Conservation (phyloP, 2,113 vertebrate species). For the Grus americana region DNA sequence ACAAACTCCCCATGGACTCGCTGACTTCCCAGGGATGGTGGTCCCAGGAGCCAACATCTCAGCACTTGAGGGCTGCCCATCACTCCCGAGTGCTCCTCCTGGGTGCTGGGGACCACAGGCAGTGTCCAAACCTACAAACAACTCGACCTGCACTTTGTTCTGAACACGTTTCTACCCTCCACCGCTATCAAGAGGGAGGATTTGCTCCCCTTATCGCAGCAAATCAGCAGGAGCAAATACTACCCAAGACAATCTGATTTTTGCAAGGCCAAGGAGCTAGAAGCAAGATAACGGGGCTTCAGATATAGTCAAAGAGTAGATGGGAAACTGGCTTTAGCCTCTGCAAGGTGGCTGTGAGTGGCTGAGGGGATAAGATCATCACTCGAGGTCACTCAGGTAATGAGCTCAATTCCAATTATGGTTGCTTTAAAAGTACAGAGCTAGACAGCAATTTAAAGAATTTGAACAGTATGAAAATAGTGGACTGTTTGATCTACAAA, state of each 20-base stretch:
- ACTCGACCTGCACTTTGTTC: not conserved
- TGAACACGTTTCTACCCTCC: not conserved
- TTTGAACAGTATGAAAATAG: not conserved
- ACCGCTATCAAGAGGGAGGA: not conserved
- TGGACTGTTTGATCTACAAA: not conserved
- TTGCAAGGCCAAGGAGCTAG: not conserved
- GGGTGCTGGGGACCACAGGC: not conserved
- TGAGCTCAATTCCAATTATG: not conserved
- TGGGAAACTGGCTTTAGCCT: not conserved
- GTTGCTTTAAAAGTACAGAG: not conserved
- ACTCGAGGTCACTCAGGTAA: not conserved
- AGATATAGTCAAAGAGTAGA: not conserved
- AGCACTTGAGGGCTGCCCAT: not conserved
- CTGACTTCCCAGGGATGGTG: not conserved
- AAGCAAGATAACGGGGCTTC: not conserved
- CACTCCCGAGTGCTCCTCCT: not conserved
- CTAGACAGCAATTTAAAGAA: not conserved
- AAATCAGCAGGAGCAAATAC: not conserved
- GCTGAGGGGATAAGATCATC: not conserved
- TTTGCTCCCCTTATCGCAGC: not conserved
- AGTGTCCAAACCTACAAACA: not conserved
- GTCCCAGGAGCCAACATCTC: not conserved
- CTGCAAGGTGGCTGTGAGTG: not conserved
- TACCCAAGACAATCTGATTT: not conserved
- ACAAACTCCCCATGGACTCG: fast-evolving